Evolutionary conservation across 35 echinoderm and acorn worm genomes (phyloP), one percentile per base, ranked within the genome.

Genomic region (Nesometra sesokonis): DNA sequence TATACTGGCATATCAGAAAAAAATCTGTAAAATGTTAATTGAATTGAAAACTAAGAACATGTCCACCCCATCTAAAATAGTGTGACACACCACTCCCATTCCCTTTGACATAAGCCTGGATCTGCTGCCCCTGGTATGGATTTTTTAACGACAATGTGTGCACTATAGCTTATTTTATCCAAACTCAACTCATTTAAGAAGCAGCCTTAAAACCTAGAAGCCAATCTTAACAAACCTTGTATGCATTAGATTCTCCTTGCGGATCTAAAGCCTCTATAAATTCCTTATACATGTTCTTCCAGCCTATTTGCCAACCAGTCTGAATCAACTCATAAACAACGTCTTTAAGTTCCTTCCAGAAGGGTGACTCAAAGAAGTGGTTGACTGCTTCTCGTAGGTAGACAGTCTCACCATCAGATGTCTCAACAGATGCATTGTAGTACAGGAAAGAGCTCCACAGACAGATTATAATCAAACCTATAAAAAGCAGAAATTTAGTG

Each of bases 201-300:
- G 2, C 31, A 9, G 35, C 29, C 34, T 78, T 23, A 35, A 46
- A 85, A 37, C 23, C 38, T n/a, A n/a, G n/a, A n/a, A n/a, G n/a
- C n/a, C n/a, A n/a, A n/a, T n/a, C n/a, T n/a, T n/a, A 7, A 43
- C 38, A 43, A 43, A 93, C 95, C 92, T 97, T 80, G 32, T 90
- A 87, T 15, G 95, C 95, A 90, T 93, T 89, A 3, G 35, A 88
- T 37, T 97, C 95, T n/a, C 95, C 95, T 46, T 89, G 89, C 3
- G 95, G 95, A 88, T 97, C 95, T 32, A 97, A 47, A 0, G 95
- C 86, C 32, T 93, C 86, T 23, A 97, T 89, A 36, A 97, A 90
- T 0, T 91, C 92, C 36, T 76, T 86, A 83, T 89, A 97, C 29
- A 91, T 78, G 38, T 89, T 57, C 36, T 79, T 82, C 95, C 95